Conservation (phyloP, 2,113 vertebrate genomes). For the Nematolebias whitei region DNA sequence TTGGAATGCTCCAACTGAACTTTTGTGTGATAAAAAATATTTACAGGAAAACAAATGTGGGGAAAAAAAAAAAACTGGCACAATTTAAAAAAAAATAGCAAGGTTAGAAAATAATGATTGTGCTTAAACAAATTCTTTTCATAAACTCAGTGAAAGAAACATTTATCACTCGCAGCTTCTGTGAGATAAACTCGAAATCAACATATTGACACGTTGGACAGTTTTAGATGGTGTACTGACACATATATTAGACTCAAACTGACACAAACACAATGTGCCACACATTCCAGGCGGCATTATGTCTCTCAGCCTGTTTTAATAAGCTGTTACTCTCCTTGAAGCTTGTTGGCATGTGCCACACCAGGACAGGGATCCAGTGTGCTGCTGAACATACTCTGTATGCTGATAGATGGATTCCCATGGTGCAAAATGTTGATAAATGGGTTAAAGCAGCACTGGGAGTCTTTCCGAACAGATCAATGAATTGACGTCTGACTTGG, state of each 20-base stretch:
- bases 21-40: conserved; percentile 22
- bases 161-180: not conserved
- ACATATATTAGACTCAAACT: not conserved
- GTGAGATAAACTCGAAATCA: conserved; percentile 26
- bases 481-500: conserved; percentile 16
- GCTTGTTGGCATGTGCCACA: conserved; percentile 15
- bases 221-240: conserved; percentile 3
- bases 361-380: conserved; percentile 7
- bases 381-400: conserved; percentile 4
- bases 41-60: conserved; percentile 4
- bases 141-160: not conserved
- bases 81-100: too few species aligned
- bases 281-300: not conserved
- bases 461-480: conserved; percentile 14
- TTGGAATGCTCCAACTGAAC: conserved; percentile 25
- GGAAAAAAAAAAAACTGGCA: not conserved
- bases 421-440: conserved; percentile 11
- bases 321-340: conserved; percentile 20
- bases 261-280: not conserved
- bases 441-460: conserved; percentile 7
- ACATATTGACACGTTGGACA: conserved; percentile 6
- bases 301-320: conserved; percentile 7
- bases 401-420: conserved; percentile 7
- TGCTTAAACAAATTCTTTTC: conserved; percentile 21
- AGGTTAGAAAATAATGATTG: conserved; percentile 15